Evolutionary conservation across 2,113 vertebrate species (phyloP), one percentile per base, ranked within the genome.

Genomic region (Perccottus glenii): DNA sequence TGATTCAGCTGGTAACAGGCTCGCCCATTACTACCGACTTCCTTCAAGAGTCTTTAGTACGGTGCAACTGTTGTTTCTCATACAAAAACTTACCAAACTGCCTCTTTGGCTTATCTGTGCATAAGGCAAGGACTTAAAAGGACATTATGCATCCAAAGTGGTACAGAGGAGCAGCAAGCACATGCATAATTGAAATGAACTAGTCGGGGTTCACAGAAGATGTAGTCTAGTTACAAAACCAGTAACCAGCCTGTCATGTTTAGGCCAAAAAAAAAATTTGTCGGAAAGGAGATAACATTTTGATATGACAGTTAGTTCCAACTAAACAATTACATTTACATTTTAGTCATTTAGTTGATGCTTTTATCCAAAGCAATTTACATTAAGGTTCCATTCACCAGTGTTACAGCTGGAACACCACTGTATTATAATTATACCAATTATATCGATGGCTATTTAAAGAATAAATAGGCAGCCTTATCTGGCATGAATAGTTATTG

Each of bases 1-100:
- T 74, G 78, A 82, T 71, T 77, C 81, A 77, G 73, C 74, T 53
- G 67, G 65, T 69, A 46, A 68, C 78, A 69, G 68, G 65, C 72
- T 77, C 12, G 4, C 40, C 76, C 60, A 78, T 81, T 77, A 77
- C 7, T 59, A 72, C 64, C 38, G 32, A 64, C 71, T 67, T 68
- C 38, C 53, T 83, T 72, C 66, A 75, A 32, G 10, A 76, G 51
- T 50, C 53, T 73, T 61, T 50, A 43, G 14, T 59, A 47, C 1
- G 9, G 44, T 15, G 12, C 51, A 11, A 50, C 48, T 9, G 14
- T 11, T 19, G 11, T 43, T 27, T 27, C 19, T 43, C 42, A 43
- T 43, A 43, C 42, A 43, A 3, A 11, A 43, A 8, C 6, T 6
- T 11, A 43, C 10, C 51, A 35, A 55, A 7, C 14, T 35, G 6